phyloP scores from a whole-genome alignment of 2,888 invertebrate genomes.

The Heteromyza rotundicornis region DNA sequence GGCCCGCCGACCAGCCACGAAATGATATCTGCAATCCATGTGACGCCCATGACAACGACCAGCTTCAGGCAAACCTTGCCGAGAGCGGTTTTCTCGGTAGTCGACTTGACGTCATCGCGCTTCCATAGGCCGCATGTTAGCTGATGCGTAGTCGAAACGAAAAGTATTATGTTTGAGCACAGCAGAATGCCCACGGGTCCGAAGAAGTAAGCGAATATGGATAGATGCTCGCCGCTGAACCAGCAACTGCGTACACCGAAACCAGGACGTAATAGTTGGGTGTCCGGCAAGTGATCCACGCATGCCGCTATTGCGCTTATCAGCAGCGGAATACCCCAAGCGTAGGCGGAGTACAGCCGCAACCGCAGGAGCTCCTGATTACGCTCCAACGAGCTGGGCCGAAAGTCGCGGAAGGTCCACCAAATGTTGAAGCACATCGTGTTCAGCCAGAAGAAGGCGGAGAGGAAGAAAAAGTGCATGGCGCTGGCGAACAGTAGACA shows the following conservation, averaged over 20 bases:
- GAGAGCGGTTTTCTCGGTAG: slow-evolving; percentile 79
- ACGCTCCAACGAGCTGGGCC: slow-evolving; percentile 84
- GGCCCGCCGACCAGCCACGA: slow-evolving; percentile 86
- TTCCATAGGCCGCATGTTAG: slow-evolving; percentile 88
- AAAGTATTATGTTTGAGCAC: slow-evolving; percentile 78
- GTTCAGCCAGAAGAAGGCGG: slow-evolving; percentile 92
- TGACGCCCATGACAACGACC: slow-evolving; percentile 81
- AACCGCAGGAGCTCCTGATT: slow-evolving; percentile 82
- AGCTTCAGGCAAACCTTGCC: slow-evolving; percentile 86
- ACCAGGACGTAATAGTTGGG: slow-evolving; percentile 73
- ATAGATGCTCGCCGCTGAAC: slow-evolving; percentile 78
- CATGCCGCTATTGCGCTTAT: slow-evolving; percentile 77
- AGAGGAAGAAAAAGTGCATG: slow-evolving; percentile 87
- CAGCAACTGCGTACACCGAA: slow-evolving; percentile 80
- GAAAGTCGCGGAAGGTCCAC: slow-evolving; percentile 87
- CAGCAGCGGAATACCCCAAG: slow-evolving; percentile 83
- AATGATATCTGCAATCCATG: slow-evolving; percentile 81
- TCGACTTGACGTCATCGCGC: slow-evolving; percentile 85
- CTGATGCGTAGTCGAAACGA: slow-evolving; percentile 81
- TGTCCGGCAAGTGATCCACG: slow-evolving; percentile 73
- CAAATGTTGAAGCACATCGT: slow-evolving; percentile 95
- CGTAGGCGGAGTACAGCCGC: slow-evolving; percentile 81
- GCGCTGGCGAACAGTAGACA: slow-evolving; percentile 73
- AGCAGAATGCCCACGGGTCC: slow-evolving; percentile 82
- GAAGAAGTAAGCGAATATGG: slow-evolving; percentile 84